Evolutionary conservation across 1,140 invertebrate species (phyloP).

Genomic region (Calycopis cecrops): DNA sequence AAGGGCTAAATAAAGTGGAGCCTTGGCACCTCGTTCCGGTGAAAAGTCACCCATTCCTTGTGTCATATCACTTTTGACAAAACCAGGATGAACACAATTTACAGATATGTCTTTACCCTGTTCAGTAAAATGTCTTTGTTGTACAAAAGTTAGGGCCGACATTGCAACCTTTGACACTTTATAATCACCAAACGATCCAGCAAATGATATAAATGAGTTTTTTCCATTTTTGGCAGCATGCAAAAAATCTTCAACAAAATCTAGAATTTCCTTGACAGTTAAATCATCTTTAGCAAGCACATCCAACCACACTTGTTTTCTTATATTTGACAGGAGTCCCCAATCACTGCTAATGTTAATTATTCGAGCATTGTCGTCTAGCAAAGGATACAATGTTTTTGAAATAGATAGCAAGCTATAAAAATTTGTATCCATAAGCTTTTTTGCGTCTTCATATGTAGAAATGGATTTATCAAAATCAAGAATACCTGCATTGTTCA

Average conservation of each 20-base stretch:
- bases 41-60: slow-evolving; percentile 82
- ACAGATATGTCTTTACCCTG: slow-evolving; percentile 79
- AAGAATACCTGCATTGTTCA: slow-evolving; percentile 91
- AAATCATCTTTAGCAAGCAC: slow-evolving; percentile 74
- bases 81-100: slow-evolving; percentile 82
- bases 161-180: slow-evolving; percentile 84
- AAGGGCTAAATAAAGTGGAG: slow-evolving; percentile 67
- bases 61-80: slow-evolving; percentile 86
- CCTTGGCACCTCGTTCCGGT: slow-evolving; percentile 79
- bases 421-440: slow-evolving; percentile 83
- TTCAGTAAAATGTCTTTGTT: slow-evolving; percentile 78
- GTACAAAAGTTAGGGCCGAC: slow-evolving; percentile 80
- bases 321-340: slow-evolving; percentile 78
- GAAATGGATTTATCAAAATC: slow-evolving; percentile 80
- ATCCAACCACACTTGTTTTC: slow-evolving; percentile 71
- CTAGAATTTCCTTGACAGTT: slow-evolving; percentile 76
- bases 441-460: slow-evolving; percentile 81
- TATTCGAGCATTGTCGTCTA: slow-evolving; percentile 81
- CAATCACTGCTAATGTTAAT: slow-evolving; percentile 85
- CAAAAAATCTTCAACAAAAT: slow-evolving; percentile 79
- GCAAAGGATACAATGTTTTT: slow-evolving; percentile 81
- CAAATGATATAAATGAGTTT: slow-evolving; percentile 75
- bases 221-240: slow-evolving; percentile 68
- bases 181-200: slow-evolving; percentile 78
- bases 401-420: slow-evolving; percentile 80